Conservation (phyloP, 2,113 vertebrate genomes). For the Semicossyphus pulcher region DNA sequence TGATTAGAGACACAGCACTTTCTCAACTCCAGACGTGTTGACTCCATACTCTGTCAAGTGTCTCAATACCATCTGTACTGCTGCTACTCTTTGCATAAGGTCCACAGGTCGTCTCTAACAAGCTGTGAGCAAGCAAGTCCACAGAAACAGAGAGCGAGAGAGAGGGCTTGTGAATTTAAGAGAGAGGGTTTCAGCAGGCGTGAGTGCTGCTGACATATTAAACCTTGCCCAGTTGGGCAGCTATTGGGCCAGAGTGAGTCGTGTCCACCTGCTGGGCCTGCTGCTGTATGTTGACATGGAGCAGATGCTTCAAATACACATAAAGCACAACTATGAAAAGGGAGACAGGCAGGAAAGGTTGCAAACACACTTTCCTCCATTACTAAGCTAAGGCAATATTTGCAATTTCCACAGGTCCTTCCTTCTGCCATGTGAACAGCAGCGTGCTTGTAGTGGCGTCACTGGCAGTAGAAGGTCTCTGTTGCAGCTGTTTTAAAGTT, state of each 20-base stretch:
- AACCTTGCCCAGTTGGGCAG: conserved; percentile 28
- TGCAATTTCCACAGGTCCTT: conserved; percentile 34
- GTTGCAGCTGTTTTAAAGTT: neutral
- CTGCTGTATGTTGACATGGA: conserved; percentile 41
- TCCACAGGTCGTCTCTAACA: neutral
- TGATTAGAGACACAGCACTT: neutral
- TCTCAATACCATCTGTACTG: neutral
- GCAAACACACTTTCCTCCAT: conserved; percentile 60
- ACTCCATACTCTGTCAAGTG: neutral
- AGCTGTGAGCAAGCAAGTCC: neutral
- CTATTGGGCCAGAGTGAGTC: conserved; percentile 12
- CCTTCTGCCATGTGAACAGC: conserved; percentile 1
- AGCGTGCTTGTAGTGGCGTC: neutral
- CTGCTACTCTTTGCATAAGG: conserved; percentile 5
- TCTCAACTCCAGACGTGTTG: neutral
- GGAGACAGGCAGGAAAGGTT: conserved; percentile 7
- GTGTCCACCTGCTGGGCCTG: conserved; percentile 8
- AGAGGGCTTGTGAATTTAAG: conserved; percentile 11
- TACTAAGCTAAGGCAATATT: conserved; percentile 52
- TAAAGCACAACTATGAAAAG: neutral
- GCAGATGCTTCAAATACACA: conserved; percentile 18
- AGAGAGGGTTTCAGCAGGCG: neutral
- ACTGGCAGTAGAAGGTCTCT: conserved; percentile 2
- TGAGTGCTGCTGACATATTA: conserved; percentile 17
- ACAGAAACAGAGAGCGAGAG: neutral